Base-by-base conservation (phyloP, 2,113 vertebrate genomes). In the Choloepus hoffmanni region DNA sequence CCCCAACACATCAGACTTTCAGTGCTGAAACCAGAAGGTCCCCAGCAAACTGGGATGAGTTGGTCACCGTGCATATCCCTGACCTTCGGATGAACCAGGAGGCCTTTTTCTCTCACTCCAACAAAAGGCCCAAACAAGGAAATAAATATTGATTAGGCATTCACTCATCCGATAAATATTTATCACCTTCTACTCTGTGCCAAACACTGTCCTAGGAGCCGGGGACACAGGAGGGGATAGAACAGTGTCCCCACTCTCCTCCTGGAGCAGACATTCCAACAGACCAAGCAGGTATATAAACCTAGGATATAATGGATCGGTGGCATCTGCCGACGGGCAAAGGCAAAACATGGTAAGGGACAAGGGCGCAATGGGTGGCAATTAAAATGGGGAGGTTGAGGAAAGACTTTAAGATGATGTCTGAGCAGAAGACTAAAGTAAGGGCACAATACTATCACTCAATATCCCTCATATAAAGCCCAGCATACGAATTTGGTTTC, bases 301-400 rank as follows among this genome's bases (percentile, higher is more conserved):
- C 33, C 40, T 58, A 30, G 30, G 15, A 10, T 5, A 4, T 11
- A 48, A 62, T 15, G 50, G 48, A 78, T 45, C 12, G 13, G 33
- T 2, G 19, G 60, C 14, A 16, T 62, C 18, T 36, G 36, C 58
- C 16, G 58, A 1, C 9, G 45, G 4, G 40, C 63, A 43, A 30
- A 21, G 68, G 55, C 40, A 11, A 67, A 65, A 76, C 0, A 3
- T 6, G 45, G 58, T 19, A 3, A 60, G 26, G 70, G 53, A 30
- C 33, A 26, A 43, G 21, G 24, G 58, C 13, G 4, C 4, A 19
- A 10, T 7, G 14, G n/a, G 45, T 0, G 0, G 5, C 12, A 3
- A 18, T 13, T 18, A 55, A 55, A 73, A 21, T 21, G 24, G 36
- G 40, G 33, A 58, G 23, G 2, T n/a, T 28, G 11, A 70, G 60